Evolutionary conservation across 2,888 invertebrate genomes (phyloP).

Genomic region (Cordilura impudica): DNA sequence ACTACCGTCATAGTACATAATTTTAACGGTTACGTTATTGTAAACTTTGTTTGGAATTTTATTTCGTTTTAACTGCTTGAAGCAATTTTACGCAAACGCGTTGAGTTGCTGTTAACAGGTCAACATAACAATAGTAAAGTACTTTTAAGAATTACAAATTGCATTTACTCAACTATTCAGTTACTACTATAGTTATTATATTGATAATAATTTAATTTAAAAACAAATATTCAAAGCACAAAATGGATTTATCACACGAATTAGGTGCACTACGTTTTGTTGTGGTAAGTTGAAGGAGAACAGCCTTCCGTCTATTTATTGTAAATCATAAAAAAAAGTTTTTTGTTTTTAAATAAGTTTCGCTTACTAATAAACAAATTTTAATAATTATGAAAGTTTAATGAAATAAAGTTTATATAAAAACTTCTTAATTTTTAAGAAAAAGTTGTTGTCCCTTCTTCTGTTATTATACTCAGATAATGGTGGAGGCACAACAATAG

Average conservation of each 20-base stretch:
- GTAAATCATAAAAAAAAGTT: too few relatives aligned
- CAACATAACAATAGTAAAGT: background rate
- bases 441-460: too few relatives aligned
- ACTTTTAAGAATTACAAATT: conserved; percentile 17
- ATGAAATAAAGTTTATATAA: too few relatives aligned
- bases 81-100: conserved; percentile 21
- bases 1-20: background rate
- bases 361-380: too few relatives aligned
- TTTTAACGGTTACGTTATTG: conserved; percentile 35
- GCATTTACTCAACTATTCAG: conserved; percentile 48
- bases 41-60: background rate
- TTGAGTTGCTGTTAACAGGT: conserved; percentile 21
- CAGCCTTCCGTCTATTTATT: too few relatives aligned
- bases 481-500: too few relatives aligned
- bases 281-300: conserved; percentile 74
- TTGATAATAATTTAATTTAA: conserved; percentile 4
- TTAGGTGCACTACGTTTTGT: conserved; percentile 76
- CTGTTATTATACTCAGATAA: too few relatives aligned
- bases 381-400: too few relatives aligned
- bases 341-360: too few relatives aligned
- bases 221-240: conserved; percentile 15
- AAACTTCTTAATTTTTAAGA: too few relatives aligned
- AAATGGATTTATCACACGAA: conserved; percentile 77
- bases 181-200: background rate
- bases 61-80: background rate